Evolutionary conservation across 2,113 vertebrate species (phyloP), one percentile per base, ranked within the genome.

Genomic region (Microcebus tavaratra): DNA sequence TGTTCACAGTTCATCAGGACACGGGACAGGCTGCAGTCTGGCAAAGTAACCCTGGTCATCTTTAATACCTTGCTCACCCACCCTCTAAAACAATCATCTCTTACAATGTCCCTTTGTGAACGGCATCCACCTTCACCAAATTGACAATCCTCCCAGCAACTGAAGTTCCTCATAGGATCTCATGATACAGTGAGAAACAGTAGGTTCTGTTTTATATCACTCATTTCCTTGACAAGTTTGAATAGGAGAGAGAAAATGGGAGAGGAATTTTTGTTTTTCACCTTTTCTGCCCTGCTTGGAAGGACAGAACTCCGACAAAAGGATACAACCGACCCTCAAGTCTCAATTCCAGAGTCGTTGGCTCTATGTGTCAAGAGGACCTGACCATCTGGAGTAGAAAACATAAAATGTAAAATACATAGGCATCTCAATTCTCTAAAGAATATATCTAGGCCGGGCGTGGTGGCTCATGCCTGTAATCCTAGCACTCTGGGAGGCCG

Each of bases 191-290:
- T 67, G 95, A 96, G 91, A 95, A 95, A 73, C 36, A 84, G 79
- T 39, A 84, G 87, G 65, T 61, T 95, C 96, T 97, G 79, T 57
- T 96, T 85, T 67, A 7, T 14, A 10, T 68, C 89, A 78, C 79
- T 87, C 90, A 88, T 68, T 95, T 91, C 75, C 87, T 75, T 96
- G 89, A 95, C 91, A 93, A 31, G 18, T 81, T 79, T 90, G 88
- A 90, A 45, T 29, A 72, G 48, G 14, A 75, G 48, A 55, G 10
- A 72, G 45, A 86, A 27, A 20, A 72, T 48, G 12, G 75, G 45
- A 86, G 39, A 89, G 70, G 68, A 39, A 84, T 75, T 59, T 94
- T 82, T 96, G 15, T 89, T 79, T 73, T 81, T 92, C 34, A 84
- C 85, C 34, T 97, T 70, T 72, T 88, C 89, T 53, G 17, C 68